Evolutionary conservation across 2,888 invertebrate species (phyloP).

Genomic region (Eilema griseolum): DNA sequence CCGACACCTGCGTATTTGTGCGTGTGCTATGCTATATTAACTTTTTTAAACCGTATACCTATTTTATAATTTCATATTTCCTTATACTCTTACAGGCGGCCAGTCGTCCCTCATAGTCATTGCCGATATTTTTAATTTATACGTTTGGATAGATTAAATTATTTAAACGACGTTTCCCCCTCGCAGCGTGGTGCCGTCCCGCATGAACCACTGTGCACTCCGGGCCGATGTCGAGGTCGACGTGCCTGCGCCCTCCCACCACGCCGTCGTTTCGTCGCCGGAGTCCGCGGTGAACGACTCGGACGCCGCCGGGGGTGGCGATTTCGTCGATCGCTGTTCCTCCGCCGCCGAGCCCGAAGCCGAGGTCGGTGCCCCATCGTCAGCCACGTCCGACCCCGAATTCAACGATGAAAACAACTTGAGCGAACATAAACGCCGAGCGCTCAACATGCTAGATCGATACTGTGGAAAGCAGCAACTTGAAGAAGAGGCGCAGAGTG

Average conservation of each 20-base stretch:
- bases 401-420: conserved; percentile 29
- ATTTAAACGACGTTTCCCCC: neutral
- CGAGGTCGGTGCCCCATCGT: neutral
- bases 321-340: neutral
- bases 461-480: conserved; percentile 15
- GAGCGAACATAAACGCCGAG: conserved; percentile 46
- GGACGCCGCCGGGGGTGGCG: neutral
- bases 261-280: neutral
- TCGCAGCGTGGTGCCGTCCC: conserved; percentile 9
- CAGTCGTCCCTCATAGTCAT: too few relatives aligned
- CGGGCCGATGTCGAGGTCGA: neutral
- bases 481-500: neutral
- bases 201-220: too few relatives aligned
- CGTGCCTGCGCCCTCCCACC: neutral
- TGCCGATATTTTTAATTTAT: neutral
- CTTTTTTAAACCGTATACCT: too few relatives aligned
- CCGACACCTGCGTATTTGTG: too few relatives aligned
- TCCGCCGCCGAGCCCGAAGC: too few relatives aligned
- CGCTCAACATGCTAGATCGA: conserved; percentile 45
- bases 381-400: conserved; percentile 6
- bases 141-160: neutral
- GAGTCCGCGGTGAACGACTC: neutral
- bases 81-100: too few relatives aligned
- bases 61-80: too few relatives aligned
- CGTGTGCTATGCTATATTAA: too few relatives aligned